Evolutionary conservation across 2,888 invertebrate genomes (phyloP).

Genomic region (Apodemia hepburni): DNA sequence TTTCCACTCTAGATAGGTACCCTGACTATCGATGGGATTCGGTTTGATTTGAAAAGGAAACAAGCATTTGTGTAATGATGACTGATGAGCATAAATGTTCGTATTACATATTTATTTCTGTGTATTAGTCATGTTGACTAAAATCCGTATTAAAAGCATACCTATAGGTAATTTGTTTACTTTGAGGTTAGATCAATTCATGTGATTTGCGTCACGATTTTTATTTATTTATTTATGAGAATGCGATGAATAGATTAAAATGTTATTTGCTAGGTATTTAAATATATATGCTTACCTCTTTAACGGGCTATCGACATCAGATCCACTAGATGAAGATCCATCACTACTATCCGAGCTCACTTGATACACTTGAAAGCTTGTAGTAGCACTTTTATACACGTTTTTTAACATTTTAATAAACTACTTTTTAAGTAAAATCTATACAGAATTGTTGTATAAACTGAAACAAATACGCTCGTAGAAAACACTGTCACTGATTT

Average conservation of each 20-base stretch:
- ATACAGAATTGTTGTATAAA: conserved; percentile 38
- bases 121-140: too few relatives aligned
- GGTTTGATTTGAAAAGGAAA: too few relatives aligned
- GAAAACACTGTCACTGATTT: conserved; percentile 57
- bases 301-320: conserved; percentile 55
- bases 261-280: background rate
- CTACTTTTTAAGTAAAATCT: conserved; percentile 35
- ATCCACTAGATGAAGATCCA: conserved; percentile 51
- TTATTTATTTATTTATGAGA: too few relatives aligned
- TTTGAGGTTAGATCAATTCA: background rate
- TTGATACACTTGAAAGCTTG: conserved; percentile 52
- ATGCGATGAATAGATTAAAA: too few relatives aligned
- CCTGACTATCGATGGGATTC: too few relatives aligned
- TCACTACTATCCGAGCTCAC: conserved; percentile 57
- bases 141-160: too few relatives aligned
- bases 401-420: conserved; percentile 30
- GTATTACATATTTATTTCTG: too few relatives aligned
- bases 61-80: too few relatives aligned
- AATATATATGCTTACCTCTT: conserved; percentile 40
- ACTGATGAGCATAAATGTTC: too few relatives aligned
- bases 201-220: conserved; percentile 31
- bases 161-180: too few relatives aligned
- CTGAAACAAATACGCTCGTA: conserved; percentile 27
- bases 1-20: too few relatives aligned
- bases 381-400: conserved; percentile 46